Base-by-base conservation (phyloP, 2,113 vertebrate genomes). In the Crypturellus undulatus region DNA sequence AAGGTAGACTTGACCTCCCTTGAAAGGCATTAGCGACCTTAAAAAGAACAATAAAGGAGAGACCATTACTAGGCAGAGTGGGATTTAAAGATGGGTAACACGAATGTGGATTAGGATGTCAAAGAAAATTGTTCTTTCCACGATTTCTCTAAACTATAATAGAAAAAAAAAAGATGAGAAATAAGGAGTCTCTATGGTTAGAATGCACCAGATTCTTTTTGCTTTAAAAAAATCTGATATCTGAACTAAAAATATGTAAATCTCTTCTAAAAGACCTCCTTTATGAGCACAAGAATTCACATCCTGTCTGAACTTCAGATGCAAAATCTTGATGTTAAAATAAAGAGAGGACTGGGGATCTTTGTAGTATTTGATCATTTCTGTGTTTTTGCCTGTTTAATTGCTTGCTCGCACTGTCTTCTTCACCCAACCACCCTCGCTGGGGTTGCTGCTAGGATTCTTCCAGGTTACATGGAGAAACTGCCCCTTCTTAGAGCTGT, bases 51-150 rank as follows among this genome's bases (percentile, higher is more conserved):
- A 63, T 63, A 22, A 89, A 49, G 76, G 71, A 80, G 42, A 5
- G 20, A n/a, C 7, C 20, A 10, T 3, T 9, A 26, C 4, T 10
- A 69, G 14, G 2, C 43, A 42, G 0, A 3, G 51, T 20, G 36
- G 42, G 12, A 38, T 16, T 30, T 34, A 69, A 25, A 19, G 62
- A 75, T 75, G 2, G 12, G 20, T 43, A 54, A 38, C 3, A 6
- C 30, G 43, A 40, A 36, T 62, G 42, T 84, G n/a, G 28, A 58
- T 32, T 38, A 60, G 58, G 54, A 47, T 56, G 30, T 3, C 38
- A 60, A n/a, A 93, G 16, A 76, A 36, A 0, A 10, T 16, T 0
- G 0, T 69, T 86, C 89, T 38, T 62, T 7, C 68, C 8, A 0
- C 10, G 18, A 6, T 2, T 40, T 82, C 60, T 82, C 30, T 49